Percentiles rank a stretch among this genome's conserved stretches.
Conservation (phyloP, 2,797 vertebrate species). For the Tangara arthus region DNA sequence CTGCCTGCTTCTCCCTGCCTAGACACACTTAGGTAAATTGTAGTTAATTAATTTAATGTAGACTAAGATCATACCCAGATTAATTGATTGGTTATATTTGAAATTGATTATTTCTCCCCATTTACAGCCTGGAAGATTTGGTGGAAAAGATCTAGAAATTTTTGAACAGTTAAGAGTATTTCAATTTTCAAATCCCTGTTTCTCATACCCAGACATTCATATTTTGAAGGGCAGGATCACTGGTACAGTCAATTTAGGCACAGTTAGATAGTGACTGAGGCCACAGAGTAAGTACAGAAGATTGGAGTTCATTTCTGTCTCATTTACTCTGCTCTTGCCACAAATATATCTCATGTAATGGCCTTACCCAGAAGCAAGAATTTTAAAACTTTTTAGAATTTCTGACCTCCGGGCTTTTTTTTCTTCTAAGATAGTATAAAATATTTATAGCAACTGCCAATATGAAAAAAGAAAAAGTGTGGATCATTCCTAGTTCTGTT, state of each 20-base stretch:
- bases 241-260: too few relatives aligned
- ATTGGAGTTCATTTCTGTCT: not conserved
- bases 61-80: not conserved
- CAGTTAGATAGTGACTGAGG: not conserved
- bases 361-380: not conserved
- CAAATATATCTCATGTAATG: not conserved
- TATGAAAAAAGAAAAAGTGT: not conserved
- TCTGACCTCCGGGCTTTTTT: not conserved
- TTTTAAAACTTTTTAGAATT: not conserved
- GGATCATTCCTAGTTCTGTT: not conserved
- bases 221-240: not conserved
- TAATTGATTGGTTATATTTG: not conserved
- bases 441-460: not conserved
- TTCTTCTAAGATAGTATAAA: not conserved
- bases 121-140: not conserved
- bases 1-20: not conserved
- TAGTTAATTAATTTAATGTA: not conserved
- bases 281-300: not conserved
- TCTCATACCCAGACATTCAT: fast-evolving
- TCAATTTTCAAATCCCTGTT: not conserved
- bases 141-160: not conserved
- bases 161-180: not conserved
- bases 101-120: not conserved
- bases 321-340: not conserved
- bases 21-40: not conserved